phyloP scores from a whole-genome alignment of 2,888 invertebrate genomes.

The Pelosia muscerda region DNA sequence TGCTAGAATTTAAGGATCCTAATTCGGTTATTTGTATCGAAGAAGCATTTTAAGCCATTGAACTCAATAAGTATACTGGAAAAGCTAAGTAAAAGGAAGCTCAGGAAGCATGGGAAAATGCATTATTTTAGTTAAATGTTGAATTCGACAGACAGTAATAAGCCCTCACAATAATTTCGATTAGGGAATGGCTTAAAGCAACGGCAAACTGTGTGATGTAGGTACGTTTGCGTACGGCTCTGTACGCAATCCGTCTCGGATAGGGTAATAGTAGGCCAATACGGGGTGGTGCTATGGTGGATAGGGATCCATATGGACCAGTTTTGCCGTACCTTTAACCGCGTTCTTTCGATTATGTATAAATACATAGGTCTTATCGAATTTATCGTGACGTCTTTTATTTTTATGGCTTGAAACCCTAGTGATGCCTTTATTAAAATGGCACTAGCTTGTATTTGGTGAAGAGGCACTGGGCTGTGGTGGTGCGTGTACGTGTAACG shows the following conservation, averaged over 20 bases:
- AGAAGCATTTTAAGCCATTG: neutral
- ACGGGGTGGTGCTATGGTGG: no score
- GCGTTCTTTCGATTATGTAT: neutral
- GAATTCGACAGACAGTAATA: conserved; percentile 11
- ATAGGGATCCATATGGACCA: no score
- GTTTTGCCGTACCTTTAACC: no score
- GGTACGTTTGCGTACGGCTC: no score
- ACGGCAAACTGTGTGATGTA: no score
- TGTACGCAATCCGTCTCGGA: no score
- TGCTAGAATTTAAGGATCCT: neutral
- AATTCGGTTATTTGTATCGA: neutral
- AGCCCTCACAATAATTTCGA: conserved; percentile 6
- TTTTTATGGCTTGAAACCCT: conserved; percentile 9
- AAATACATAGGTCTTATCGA: neutral
- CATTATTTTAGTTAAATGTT: conserved; percentile 18
- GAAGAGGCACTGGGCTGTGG: neutral
- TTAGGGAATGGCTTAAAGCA: no score
- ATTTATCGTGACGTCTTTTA: neutral
- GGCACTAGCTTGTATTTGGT: neutral
- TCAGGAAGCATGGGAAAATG: neutral
- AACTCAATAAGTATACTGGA: neutral
- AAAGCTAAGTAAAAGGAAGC: neutral
- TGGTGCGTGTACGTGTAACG: conserved; percentile 6
- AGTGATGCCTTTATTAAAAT: neutral
- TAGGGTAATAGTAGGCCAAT: no score